A percentile compares a stretch with the other conserved stretches of the same genome.
Evolutionary conservation across 2,888 invertebrate genomes (phyloP).

Genomic region (Cartodere bifasciata): DNA sequence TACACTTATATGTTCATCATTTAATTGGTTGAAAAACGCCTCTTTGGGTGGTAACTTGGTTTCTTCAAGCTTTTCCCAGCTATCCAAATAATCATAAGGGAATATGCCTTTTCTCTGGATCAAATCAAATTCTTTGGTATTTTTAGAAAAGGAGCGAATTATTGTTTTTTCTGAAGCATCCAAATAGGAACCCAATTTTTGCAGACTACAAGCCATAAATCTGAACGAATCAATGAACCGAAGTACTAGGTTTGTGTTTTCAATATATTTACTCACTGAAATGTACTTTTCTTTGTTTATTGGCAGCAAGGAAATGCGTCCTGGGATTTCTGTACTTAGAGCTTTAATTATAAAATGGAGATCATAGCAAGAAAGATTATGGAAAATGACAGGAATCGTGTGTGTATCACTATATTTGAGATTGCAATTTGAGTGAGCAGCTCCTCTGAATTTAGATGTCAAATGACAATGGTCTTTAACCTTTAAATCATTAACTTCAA

Average conservation of each 20-base stretch:
- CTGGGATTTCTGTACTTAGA: constrained; percentile 5
- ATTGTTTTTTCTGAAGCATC: neutral
- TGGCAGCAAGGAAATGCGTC: constrained; percentile 3
- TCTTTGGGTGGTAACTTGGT: neutral
- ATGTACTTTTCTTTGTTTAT: constrained; percentile 7
- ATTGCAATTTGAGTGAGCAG: constrained; percentile 6
- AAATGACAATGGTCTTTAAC: constrained; percentile 7
- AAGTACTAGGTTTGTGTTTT: constrained; percentile 1
- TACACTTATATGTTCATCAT: constrained; percentile 4
- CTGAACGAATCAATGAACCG: constrained; percentile 8
- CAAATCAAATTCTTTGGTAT: neutral
- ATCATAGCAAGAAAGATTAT: constrained; percentile 14
- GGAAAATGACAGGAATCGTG: constrained; percentile 6
- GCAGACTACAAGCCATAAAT: constrained; percentile 1
- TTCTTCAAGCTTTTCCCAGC: neutral
- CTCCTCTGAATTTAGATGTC: constrained; percentile 2
- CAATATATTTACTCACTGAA: constrained; percentile 4
- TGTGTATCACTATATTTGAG: neutral
- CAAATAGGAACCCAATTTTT: constrained; percentile 1
- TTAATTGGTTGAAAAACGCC: neutral
- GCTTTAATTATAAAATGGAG: constrained; percentile 11
- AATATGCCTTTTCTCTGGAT: neutral
- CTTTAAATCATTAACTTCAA: constrained; percentile 4
- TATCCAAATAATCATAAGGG: constrained; percentile 1
- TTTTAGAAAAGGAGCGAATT: neutral